Percentiles rank a stretch among this genome's conserved stretches.
phyloP scores from a whole-genome alignment of 2,113 vertebrate species.

The Vulpes lagopus region DNA sequence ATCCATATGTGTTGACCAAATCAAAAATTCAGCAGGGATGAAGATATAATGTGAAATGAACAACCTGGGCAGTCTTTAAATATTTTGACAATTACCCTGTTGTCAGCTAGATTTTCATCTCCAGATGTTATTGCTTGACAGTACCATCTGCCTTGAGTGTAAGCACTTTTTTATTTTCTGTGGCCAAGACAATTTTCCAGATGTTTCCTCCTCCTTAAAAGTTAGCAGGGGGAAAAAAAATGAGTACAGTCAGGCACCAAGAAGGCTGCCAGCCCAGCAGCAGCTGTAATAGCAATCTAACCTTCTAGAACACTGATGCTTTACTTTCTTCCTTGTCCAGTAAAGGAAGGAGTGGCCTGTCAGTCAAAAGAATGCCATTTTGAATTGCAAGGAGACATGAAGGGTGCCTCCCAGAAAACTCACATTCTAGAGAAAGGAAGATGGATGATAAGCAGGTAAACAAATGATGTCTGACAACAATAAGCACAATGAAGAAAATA shows the following conservation, averaged over 20 bases:
- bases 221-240: background rate
- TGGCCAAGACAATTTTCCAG: conserved; percentile 51
- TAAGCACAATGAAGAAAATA: background rate
- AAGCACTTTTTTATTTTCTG: conserved; percentile 36
- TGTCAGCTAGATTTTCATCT: conserved; percentile 75
- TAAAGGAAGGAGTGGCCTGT: background rate
- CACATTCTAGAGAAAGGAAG: background rate
- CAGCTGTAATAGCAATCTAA: background rate
- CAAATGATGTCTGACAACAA: background rate
- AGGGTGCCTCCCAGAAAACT: background rate
- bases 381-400: background rate
- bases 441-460: background rate
- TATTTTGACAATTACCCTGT: conserved; percentile 72
- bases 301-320: background rate
- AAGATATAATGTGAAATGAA: conserved; percentile 28
- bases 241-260: background rate
- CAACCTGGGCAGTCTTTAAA: conserved; percentile 73
- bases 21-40: background rate
- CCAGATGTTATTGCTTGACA: conserved; percentile 79
- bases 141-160: conserved; percentile 74
- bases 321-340: background rate
- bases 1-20: background rate
- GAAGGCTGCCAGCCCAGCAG: background rate
- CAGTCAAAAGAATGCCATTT: background rate
- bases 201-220: conserved; percentile 53